phyloP scores from a whole-genome alignment of 2,888 invertebrate genomes.

The Dusona sp. region DNA sequence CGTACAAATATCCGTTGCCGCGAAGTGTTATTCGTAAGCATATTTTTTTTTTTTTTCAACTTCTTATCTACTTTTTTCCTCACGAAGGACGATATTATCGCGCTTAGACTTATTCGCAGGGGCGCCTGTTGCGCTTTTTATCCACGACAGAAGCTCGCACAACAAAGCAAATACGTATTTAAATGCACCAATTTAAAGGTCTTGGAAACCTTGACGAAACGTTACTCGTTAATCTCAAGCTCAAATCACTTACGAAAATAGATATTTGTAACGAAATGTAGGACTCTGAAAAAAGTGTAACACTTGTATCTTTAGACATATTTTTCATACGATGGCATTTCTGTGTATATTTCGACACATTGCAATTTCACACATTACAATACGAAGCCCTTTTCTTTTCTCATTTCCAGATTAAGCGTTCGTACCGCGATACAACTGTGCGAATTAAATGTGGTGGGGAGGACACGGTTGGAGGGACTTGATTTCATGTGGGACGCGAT shows the following conservation, averaged over 20 bases:
- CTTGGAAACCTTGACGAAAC: neutral
- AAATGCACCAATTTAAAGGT: neutral
- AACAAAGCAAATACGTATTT: neutral
- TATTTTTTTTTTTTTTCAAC: neutral
- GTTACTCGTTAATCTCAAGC: neutral
- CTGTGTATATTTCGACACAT: too few relatives aligned
- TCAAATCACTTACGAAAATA: neutral
- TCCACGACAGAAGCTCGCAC: neutral
- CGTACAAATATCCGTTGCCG: neutral
- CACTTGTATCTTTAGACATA: neutral
- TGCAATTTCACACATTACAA: constrained; percentile 41
- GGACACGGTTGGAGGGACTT: constrained; percentile 70
- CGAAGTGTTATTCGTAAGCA: neutral
- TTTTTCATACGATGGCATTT: too few relatives aligned
- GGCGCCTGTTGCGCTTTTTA: constrained; percentile 50
- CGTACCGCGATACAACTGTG: neutral
- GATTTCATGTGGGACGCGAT: constrained; percentile 77
- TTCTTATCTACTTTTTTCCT: constrained; percentile 16
- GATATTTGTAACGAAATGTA: neutral
- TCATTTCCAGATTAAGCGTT: constrained; percentile 1
- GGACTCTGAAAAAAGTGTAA: neutral
- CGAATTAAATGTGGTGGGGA: constrained; percentile 48
- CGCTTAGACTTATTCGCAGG: constrained; percentile 2
- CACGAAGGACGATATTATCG: constrained; percentile 35
- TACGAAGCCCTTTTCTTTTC: neutral